Evolutionary conservation across 2,888 invertebrate genomes (phyloP), one percentile per base, ranked within the genome.

Genomic region (Cryptocheilus praepositus): DNA sequence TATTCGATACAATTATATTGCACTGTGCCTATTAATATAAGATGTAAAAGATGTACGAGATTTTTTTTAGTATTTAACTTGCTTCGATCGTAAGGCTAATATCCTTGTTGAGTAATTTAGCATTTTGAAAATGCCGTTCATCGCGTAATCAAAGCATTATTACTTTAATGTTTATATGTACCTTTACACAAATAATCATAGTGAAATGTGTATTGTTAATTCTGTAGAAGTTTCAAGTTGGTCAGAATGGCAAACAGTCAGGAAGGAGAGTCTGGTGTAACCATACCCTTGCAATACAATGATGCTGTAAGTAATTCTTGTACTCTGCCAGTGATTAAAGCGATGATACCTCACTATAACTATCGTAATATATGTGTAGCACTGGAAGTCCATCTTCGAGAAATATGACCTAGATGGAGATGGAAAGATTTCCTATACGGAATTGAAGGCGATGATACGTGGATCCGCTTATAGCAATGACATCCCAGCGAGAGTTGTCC

Each of bases 401-500:
- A 89, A 88, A 92, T 94, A 94, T 81, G 95, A 95, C 84, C 90
- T 88, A 55, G 93, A 95, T 84, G 90, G 91, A 67, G 94, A 95
- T 89, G 95, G 94, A 0, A 90, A 89, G 71, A 93, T 95, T 80
- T 93, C 93, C 2, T 90, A 93, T 82, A 89, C 90, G 21, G 95
- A 95, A 83, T 89, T 95, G 3, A 91, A 91, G 84, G 90, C 86
- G 22, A 92, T 93, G 84, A 91, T 93, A 73, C 90, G 91, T 36
- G 91, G 91, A 0, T 81, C 92, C 71, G 91, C 91, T 56, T 93
- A 92, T 84, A 91, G 92, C 57, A 91, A 93, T 71, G 94, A 95
- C 74, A 91, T 95, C 51, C 95, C 95, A 0, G 90, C 92, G 46
- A 90, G 92, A 68, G 91, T 93, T 43, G 92, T 94, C 3, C 90